Evolutionary conservation across 1,140 invertebrate genomes (phyloP), one percentile per base, ranked within the genome.

Genomic region (Drosophila melanica): DNA sequence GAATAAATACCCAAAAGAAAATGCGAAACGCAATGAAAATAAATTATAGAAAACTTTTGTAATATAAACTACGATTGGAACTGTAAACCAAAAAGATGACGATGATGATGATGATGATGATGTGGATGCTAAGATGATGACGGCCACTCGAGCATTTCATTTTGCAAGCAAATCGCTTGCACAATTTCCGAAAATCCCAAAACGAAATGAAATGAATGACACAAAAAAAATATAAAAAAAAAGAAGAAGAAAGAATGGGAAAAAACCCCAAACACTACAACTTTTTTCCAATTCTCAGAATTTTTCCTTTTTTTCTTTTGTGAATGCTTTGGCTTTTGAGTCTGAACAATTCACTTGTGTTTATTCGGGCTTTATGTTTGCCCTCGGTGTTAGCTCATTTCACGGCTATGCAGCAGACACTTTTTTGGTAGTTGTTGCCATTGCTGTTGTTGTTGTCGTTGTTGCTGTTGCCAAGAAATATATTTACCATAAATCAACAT

Each of bases 401-500:
- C 54, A 72, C 51, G 39, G 64, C 70, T 60, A 23, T 68, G 51
- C 35, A 35, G 71, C 65, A 72, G 69, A 72, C 69, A 72, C 54
- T 72, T 75, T 75, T 62, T 16, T 59, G 50, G 59, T 37, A 69
- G 48, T 75, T 71, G 39, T 60, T 63, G 27, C 11, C 53, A 27
- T 37, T 82, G 59, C 27, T 60, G 53, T 20, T 82, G 59, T 65
- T 81, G 81, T 69, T 60, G 53, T 20, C 78, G 59, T 65, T 81
- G 81, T 69, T 82, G 79, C 47, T 78, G 63, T 30, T 64, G 71
- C 76, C 66, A 70, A 48, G 66, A 85, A 77, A 86, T 86, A 86
- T 86, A 79, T 86, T 86, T 86, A 82, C 84, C 82, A 86, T 86
- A 87, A 86, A 86, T 86, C 82, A 86, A 86, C 82, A 86, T 86